Conservation (phyloP, 2,888 invertebrate species). For the Rotaria socialis region DNA sequence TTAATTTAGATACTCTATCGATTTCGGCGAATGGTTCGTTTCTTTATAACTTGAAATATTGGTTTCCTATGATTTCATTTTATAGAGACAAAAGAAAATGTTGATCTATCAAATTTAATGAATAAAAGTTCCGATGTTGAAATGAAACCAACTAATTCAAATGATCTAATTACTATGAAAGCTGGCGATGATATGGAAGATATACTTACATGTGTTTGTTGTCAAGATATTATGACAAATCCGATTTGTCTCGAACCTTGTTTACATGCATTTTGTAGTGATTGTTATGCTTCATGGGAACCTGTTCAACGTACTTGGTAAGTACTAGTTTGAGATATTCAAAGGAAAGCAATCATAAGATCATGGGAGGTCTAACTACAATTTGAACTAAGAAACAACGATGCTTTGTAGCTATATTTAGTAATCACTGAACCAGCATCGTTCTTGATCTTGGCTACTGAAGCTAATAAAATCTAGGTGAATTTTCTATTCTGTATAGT, state of each 20-base stretch:
- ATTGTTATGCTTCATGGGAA: conserved; percentile 57
- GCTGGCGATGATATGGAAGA: conserved; percentile 12
- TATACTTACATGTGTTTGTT: not conserved
- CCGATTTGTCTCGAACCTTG: conserved; percentile 56
- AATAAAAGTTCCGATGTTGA: not conserved
- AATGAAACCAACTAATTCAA: not conserved
- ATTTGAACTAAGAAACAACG: no score
- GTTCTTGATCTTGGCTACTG: no score
- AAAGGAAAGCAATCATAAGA: no score
- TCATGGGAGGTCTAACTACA: no score
- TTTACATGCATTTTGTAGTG: conserved; percentile 58
- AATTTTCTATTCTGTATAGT: no score
- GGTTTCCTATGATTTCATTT: not conserved
- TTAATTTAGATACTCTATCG: not conserved
- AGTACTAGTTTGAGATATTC: not conserved
- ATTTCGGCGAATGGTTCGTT: not conserved
- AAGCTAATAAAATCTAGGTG: no score
- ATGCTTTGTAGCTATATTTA: no score
- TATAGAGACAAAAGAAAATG: not conserved
- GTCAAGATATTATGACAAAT: conserved; percentile 7
- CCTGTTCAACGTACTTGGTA: conserved; percentile 9
- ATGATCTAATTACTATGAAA: not conserved
- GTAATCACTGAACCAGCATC: no score
- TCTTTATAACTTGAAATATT: not conserved
- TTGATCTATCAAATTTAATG: not conserved